Evolutionary conservation across 2,113 vertebrate genomes (phyloP).

Genomic region (Takifugu flavidus): DNA sequence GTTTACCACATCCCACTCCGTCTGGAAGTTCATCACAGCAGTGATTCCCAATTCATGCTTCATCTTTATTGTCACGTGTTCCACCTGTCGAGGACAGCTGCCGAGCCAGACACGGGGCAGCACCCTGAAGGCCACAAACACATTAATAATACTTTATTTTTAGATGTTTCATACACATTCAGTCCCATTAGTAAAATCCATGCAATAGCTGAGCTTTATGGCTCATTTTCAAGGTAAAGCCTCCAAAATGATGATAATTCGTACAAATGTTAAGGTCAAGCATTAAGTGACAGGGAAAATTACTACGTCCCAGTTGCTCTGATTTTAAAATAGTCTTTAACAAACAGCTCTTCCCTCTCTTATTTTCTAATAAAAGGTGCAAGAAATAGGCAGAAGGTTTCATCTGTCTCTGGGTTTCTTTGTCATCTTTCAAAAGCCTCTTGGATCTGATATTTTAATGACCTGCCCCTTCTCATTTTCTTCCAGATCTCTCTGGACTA

Average conservation of each 20-base stretch:
- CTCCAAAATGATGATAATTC: too few relatives aligned
- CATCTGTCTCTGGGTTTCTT: background rate
- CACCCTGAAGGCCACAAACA: constrained; percentile 76
- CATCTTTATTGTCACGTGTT: constrained; percentile 91
- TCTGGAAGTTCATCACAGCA: constrained; percentile 97
- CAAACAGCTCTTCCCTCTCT: background rate
- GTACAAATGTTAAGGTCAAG: too few relatives aligned
- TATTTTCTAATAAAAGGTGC: background rate
- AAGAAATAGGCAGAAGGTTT: constrained; percentile 14
- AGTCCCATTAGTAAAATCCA: background rate
- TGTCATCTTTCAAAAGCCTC: background rate
- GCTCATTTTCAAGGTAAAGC: too few relatives aligned
- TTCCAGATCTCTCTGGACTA: constrained; percentile 13
- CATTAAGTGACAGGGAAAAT: too few relatives aligned
- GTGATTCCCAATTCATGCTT: constrained; percentile 90
- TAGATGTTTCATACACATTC: background rate
- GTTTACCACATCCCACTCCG: constrained; percentile 86
- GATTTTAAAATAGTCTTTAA: background rate
- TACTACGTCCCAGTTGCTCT: too few relatives aligned
- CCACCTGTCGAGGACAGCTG: constrained; percentile 91
- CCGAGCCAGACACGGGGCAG: constrained; percentile 92
- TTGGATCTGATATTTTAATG: constrained; percentile 20
- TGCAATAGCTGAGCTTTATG: background rate
- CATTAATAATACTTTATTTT: background rate
- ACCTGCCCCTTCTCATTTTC: constrained; percentile 24